These are phyloP conservation scores for Ophion ventricosus DNA, from an alignment of 2,888 invertebrate genomes.

Conservation along the genomic window DNA sequence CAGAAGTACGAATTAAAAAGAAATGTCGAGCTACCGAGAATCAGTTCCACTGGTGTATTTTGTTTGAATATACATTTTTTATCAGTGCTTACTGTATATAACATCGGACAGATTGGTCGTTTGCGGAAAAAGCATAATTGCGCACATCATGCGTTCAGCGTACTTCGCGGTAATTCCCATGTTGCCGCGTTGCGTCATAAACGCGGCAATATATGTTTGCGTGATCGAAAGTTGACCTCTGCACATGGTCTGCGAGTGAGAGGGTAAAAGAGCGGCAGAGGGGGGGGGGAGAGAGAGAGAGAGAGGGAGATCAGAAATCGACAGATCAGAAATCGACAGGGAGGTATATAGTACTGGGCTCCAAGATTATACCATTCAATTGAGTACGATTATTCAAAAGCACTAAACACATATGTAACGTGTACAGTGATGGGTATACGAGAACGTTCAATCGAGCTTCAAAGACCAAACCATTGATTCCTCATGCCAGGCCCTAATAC, in stretches of 20 bases:
- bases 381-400: conserved; percentile 64
- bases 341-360: conserved; percentile 17
- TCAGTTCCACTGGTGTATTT: no score
- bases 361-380: conserved; percentile 61
- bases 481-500: conserved; percentile 59
- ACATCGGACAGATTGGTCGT: conserved; percentile 19
- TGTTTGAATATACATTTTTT: background rate
- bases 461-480: conserved; percentile 72
- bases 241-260: background rate
- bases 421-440: conserved; percentile 32
- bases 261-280: background rate
- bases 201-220: conserved; percentile 37
- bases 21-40: no score
- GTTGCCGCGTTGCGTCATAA: conserved; percentile 42
- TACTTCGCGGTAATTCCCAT: conserved; percentile 25
- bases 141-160: conserved; percentile 13
- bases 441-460: conserved; percentile 53
- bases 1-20: no score
- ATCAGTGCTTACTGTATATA: background rate
- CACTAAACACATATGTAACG: conserved; percentile 48
- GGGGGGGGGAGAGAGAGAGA: conserved; percentile 12
- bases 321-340: background rate
- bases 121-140: conserved; percentile 14
- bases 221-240: conserved; percentile 42
- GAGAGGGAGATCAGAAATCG: background rate